Conservation (phyloP, 1,140 invertebrate species). For the Atopsyche davidsoni region DNA sequence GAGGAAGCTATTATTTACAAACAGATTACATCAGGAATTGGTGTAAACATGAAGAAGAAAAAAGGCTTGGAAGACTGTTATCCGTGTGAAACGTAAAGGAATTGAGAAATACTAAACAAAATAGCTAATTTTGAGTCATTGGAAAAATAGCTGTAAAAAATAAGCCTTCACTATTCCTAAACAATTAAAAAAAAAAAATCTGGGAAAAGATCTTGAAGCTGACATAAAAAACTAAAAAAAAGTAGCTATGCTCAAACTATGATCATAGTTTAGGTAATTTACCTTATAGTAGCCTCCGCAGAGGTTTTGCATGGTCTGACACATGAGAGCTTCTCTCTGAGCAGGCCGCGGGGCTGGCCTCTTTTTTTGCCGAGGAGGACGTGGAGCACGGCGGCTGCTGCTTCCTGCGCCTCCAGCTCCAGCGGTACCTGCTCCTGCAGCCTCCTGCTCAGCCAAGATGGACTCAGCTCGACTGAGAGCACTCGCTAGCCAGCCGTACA, state of each 20-base stretch:
- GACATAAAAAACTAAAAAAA: too few species aligned
- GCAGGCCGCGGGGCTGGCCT: conserved; percentile 65
- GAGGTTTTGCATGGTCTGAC: conserved; percentile 87
- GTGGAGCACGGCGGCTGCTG: conserved; percentile 31
- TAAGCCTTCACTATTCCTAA: neutral
- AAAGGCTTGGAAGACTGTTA: too few species aligned
- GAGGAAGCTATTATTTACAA: too few species aligned
- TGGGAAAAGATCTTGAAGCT: too few species aligned
- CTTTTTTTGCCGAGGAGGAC: conserved; percentile 61
- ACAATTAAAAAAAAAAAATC: neutral
- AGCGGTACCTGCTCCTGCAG: conserved; percentile 50
- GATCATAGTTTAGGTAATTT: too few species aligned
- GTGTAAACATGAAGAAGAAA: too few species aligned
- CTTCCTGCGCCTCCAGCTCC: conserved; percentile 60
- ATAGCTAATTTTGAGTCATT: too few species aligned
- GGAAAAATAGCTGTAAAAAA: too few species aligned
- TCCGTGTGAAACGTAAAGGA: too few species aligned
- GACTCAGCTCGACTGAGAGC: conserved; percentile 84
- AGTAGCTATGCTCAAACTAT: too few species aligned
- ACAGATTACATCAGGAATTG: too few species aligned
- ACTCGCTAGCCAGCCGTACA: conserved; percentile 90
- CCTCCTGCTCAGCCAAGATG: conserved; percentile 73
- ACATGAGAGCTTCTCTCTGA: conserved; percentile 75
- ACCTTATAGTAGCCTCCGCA: conserved; percentile 94
- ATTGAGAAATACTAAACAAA: too few species aligned